Percentiles rank a stretch among this genome's conserved stretches.
These are phyloP conservation scores for Malacoraja senta DNA, from an alignment of 2,797 vertebrate genomes.

Conservation along the genomic window DNA sequence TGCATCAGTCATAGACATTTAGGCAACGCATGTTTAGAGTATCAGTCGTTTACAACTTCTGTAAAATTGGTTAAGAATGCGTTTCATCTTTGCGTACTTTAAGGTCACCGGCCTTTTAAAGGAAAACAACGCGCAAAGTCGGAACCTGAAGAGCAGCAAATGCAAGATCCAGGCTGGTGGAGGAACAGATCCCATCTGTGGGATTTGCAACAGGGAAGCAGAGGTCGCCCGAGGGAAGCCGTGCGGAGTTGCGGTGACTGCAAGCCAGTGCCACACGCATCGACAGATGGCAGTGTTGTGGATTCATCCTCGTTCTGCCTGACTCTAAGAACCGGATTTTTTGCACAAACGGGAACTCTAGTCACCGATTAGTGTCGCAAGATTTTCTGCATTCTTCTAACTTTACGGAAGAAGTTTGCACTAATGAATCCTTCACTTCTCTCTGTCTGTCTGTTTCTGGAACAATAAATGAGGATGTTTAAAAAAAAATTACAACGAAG, in stretches of 20 bases:
- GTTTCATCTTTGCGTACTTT: not conserved
- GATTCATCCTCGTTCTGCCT: too few relatives aligned
- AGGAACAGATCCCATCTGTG: not conserved
- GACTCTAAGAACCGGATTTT: not conserved
- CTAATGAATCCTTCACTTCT: too few relatives aligned
- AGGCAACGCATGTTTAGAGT: not conserved
- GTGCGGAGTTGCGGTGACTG: not conserved
- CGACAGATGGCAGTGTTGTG: not conserved
- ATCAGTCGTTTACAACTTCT: not conserved
- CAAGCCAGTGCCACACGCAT: not conserved
- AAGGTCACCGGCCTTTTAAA: not conserved
- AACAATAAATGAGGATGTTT: not conserved
- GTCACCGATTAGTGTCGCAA: not conserved
- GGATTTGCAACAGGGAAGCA: not conserved
- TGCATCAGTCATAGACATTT: not conserved
- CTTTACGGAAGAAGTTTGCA: constrained; percentile 1
- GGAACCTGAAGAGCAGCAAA: not conserved
- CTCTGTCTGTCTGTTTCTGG: not conserved
- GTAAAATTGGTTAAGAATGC: too few relatives aligned
- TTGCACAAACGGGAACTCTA: not conserved
- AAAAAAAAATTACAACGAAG: not conserved
- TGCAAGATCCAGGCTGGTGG: not conserved
- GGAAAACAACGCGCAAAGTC: not conserved
- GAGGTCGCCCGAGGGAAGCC: not conserved
- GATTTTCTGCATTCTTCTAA: not conserved